Evolutionary conservation across 2,797 vertebrate genomes (phyloP).

Genomic region (Prionace glauca): DNA sequence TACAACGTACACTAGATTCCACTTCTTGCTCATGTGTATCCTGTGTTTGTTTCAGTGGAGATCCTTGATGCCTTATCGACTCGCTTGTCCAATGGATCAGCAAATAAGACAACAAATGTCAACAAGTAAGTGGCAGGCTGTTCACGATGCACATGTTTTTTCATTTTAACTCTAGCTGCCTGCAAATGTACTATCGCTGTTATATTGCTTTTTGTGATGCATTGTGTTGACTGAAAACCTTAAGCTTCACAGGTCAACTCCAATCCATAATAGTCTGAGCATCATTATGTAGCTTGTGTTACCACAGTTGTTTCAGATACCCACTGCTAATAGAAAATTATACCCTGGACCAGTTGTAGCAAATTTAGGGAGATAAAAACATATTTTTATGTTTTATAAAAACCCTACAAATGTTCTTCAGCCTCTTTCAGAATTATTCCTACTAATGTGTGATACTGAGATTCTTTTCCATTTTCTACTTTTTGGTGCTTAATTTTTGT

Average conservation of each 20-base stretch:
- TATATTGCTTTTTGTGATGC: neutral
- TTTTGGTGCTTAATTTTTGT: neutral
- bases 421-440: neutral
- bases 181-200: neutral
- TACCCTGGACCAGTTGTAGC: too few relatives aligned
- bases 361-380: neutral
- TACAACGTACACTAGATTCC: neutral
- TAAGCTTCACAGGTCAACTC: neutral
- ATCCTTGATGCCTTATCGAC: constrained; percentile 9
- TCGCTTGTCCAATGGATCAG: neutral
- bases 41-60: constrained; percentile 30
- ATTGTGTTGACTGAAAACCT: neutral
- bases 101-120: neutral
- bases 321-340: neutral
- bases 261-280: neutral
- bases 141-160: neutral
- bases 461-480: neutral
- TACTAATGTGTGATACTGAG: neutral
- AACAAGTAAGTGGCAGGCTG: neutral
- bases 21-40: neutral
- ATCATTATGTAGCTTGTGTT: too few relatives aligned
- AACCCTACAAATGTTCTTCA: neutral
- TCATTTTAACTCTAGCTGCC: neutral
- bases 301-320: neutral
- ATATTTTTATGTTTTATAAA: too few relatives aligned